A percentile compares a stretch with the other conserved stretches of the same genome.
phyloP scores from a whole-genome alignment of 1,140 invertebrate species.

The Nasonia vitripennis region DNA sequence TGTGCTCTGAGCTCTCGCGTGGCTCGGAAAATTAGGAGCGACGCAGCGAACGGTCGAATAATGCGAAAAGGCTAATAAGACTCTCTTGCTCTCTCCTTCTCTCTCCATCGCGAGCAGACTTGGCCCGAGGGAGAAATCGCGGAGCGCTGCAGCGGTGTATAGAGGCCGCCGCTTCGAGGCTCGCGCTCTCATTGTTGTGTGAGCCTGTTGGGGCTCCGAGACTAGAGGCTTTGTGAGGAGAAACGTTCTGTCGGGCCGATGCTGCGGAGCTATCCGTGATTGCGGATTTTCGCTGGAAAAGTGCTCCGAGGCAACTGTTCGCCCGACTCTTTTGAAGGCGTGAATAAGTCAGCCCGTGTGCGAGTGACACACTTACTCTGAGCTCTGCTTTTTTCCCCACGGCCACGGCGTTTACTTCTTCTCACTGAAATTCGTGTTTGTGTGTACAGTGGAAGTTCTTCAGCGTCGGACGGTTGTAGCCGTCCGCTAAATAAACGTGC shows the following conservation, averaged over 20 bases:
- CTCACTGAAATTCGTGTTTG: not conserved
- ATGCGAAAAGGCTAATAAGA: slow-evolving; percentile 10
- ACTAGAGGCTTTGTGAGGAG: not conserved
- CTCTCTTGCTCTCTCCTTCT: too few relatives aligned
- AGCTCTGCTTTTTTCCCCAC: not conserved
- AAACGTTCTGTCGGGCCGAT: not conserved
- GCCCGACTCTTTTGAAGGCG: not conserved
- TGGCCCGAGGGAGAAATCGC: not conserved
- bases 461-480: too few relatives aligned
- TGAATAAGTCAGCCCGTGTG: not conserved
- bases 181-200: not conserved
- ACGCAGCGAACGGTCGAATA: slow-evolving; percentile 4
- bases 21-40: slow-evolving; percentile 21
- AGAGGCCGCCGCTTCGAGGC: not conserved
- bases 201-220: not conserved
- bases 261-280: not conserved
- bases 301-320: not conserved
- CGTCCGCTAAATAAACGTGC: not conserved
- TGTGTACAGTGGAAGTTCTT: too few relatives aligned
- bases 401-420: not conserved
- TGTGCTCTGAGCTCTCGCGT: not conserved
- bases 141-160: not conserved
- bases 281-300: not conserved
- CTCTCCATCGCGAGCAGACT: not conserved
- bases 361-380: not conserved